Percentiles rank a stretch among this genome's conserved stretches.
Conservation (phyloP, 2,797 vertebrate genomes). For the Orestias chungarensis region DNA sequence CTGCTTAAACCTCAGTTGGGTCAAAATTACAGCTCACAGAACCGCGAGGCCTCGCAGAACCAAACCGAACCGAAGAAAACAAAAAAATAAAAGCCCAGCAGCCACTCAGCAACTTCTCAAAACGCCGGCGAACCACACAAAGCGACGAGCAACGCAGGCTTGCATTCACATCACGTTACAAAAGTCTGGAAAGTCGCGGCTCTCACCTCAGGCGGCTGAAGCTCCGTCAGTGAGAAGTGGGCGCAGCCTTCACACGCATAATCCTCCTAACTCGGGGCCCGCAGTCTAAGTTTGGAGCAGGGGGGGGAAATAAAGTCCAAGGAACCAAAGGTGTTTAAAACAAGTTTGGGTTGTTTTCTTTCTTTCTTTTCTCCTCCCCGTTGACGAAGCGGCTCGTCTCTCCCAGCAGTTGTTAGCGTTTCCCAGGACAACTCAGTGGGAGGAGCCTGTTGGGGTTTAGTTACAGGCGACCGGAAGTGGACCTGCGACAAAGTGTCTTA, state of each 20-base stretch:
- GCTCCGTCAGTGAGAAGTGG: conserved; percentile 44
- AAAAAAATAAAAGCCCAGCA: conserved; percentile 52
- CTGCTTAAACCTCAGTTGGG: no score
- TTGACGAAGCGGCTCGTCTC: conserved; percentile 37
- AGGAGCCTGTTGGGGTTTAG: conserved; percentile 42
- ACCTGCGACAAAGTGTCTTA: fast-evolving
- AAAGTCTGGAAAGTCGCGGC: background rate
- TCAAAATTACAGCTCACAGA: conserved; percentile 47
- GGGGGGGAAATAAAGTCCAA: no score
- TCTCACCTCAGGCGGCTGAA: conserved; percentile 59
- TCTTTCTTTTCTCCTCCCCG: no score
- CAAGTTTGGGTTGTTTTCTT: no score
- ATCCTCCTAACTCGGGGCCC: conserved; percentile 34
- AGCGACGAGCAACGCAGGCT: background rate
- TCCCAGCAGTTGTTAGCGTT: conserved; percentile 72
- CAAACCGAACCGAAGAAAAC: conserved; percentile 26
- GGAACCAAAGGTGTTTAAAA: no score
- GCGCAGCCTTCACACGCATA: conserved; percentile 50
- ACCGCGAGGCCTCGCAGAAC: conserved; percentile 44
- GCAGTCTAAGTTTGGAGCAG: background rate
- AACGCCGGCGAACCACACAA: background rate
- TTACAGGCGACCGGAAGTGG: background rate
- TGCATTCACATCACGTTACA: background rate
- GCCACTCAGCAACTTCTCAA: conserved; percentile 31
- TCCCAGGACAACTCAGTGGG: conserved; percentile 75